Evolutionary conservation across 2,797 vertebrate genomes (phyloP), one percentile per base, ranked within the genome.

Genomic region (Calcarius lapponicus): DNA sequence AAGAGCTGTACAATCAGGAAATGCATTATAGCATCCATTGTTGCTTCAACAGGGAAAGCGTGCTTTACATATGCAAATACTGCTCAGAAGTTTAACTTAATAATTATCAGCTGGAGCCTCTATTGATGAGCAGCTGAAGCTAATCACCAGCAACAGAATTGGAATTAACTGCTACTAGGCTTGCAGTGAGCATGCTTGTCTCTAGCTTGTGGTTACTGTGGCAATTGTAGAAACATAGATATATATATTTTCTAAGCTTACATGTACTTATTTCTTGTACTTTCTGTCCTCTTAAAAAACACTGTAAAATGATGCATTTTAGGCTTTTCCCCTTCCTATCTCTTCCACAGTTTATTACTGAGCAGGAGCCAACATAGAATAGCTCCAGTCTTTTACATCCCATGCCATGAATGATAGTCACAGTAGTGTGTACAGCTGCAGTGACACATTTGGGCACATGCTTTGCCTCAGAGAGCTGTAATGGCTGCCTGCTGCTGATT

Each of bases 31-130:
- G 85, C 79, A 89, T 83, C 94, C 94, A 91, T 97, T 97, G 97
- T 98, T 97, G 91, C 92, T 97, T 93, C 53, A 40, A 82, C 82
- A 75, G 89, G 96, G 91, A 97, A 88, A 97, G 88, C 20, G 5
- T 75, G 96, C 96, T 98, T 98, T 98, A 93, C 96, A 98, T 97
- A 98, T 97, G 97, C 96, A 98, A 98, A 98, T 98, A 38, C 18
- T 58, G 73, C 86, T 96, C 92, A 90, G 72, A 97, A 97, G 96
- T 98, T 98, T 98, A 97, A 97, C 97, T 98, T 98, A 98, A 97
- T 98, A 98, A 98, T 98, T 98, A 98, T 98, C 97, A 97, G 97
- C 97, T 98, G 97, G 97, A 97, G 97, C 95, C 86, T 97, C 95
- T 97, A 92, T 97, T 98, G 97, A 98, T 97, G 97, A 97, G 88